These are phyloP conservation scores for Centropyge bicolor DNA, from an alignment of 2,797 vertebrate genomes.

Conservation along the genomic window DNA sequence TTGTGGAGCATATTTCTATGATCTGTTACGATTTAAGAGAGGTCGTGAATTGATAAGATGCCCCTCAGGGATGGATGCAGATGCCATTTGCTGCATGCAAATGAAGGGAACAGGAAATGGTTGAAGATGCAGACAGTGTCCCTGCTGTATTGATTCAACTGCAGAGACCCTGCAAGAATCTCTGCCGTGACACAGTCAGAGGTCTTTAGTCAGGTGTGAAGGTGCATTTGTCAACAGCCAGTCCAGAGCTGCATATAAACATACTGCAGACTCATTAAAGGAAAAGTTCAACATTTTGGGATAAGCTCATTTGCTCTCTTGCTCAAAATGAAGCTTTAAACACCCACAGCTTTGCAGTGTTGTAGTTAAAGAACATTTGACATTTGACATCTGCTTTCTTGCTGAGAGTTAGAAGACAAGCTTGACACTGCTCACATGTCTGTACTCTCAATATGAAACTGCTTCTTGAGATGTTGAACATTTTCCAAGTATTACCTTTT, in stretches of 20 bases:
- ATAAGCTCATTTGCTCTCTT: background rate
- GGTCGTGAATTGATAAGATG: constrained; percentile 1
- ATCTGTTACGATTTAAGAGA: background rate
- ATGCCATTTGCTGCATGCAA: constrained; percentile 34
- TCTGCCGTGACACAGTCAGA: background rate
- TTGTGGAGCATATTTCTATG: constrained; percentile 16
- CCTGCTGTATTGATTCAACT: constrained; percentile 27
- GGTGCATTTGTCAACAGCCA: background rate
- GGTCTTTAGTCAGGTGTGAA: background rate
- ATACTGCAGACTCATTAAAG: background rate
- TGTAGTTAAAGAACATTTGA: too few relatives aligned
- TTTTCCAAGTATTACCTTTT: too few relatives aligned
- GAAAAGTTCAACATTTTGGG: background rate
- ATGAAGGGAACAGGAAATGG: constrained; percentile 23
- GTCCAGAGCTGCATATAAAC: background rate
- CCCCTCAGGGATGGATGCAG: constrained; percentile 7
- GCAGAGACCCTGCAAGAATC: constrained; percentile 9
- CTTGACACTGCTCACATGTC: too few relatives aligned
- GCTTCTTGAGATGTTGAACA: too few relatives aligned
- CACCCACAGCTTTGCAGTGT: too few relatives aligned
- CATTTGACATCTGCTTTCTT: too few relatives aligned
- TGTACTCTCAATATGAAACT: background rate
- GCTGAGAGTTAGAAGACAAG: too few relatives aligned
- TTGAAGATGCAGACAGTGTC: constrained; percentile 27
- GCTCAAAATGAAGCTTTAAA: too few relatives aligned